Percentiles rank a stretch among this genome's conserved stretches.
phyloP scores from a whole-genome alignment of 2,888 invertebrate genomes.

The Hermaeophaga mercurialis region DNA sequence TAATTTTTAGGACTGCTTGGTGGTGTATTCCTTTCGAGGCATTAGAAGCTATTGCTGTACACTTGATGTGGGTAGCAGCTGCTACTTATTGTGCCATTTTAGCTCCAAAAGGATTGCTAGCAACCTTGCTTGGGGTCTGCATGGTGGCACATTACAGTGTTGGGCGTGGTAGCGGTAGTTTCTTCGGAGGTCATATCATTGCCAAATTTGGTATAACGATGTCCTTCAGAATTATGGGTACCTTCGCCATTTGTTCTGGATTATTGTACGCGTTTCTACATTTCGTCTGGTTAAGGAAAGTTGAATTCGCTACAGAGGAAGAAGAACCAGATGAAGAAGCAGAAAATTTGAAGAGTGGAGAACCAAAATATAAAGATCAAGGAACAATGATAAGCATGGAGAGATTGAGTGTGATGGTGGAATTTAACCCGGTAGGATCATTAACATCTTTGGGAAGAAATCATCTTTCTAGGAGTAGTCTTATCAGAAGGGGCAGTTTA shows the following conservation, averaged over 20 bases:
- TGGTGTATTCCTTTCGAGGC: conserved; percentile 90
- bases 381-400: conserved; percentile 74
- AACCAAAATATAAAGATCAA: conserved; percentile 70
- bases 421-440: conserved; percentile 78
- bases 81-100: conserved; percentile 85
- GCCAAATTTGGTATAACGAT: conserved; percentile 76
- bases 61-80: conserved; percentile 90
- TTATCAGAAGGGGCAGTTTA: conserved; percentile 60
- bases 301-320: conserved; percentile 46
- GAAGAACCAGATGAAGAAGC: conserved; percentile 58
- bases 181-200: conserved; percentile 78
- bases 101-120: conserved; percentile 81
- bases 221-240: conserved; percentile 80
- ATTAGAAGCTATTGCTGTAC: conserved; percentile 83
- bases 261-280: conserved; percentile 73
- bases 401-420: conserved; percentile 73
- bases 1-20: conserved; percentile 74
- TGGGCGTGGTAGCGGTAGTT: conserved; percentile 82
- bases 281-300: conserved; percentile 73
- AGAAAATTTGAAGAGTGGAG: conserved; percentile 65
- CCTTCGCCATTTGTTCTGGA: conserved; percentile 73
- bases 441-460: conserved; percentile 70
- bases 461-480: conserved; percentile 42
- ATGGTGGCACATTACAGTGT: conserved; percentile 90
- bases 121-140: conserved; percentile 84